Percentiles rank a stretch among this genome's conserved stretches.
phyloP scores from a whole-genome alignment of 1,140 invertebrate genomes.

The Tenebrio molitor region DNA sequence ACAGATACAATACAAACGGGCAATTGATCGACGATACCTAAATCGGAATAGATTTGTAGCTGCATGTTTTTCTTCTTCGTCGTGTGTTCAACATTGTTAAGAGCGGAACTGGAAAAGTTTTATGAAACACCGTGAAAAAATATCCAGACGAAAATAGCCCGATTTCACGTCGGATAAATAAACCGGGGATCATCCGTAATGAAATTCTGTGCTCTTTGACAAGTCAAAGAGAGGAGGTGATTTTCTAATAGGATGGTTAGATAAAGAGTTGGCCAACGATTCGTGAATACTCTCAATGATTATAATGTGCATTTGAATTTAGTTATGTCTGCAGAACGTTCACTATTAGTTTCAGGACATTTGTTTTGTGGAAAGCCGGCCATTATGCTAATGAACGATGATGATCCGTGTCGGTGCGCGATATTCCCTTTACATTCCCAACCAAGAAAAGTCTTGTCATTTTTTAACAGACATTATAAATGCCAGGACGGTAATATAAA shows the following conservation, averaged over 20 bases:
- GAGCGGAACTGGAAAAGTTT: slow-evolving; percentile 23
- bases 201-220: slow-evolving; percentile 28
- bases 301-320: slow-evolving; percentile 47
- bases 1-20: slow-evolving; percentile 30
- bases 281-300: slow-evolving; percentile 41
- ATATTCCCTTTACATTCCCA: slow-evolving; percentile 54
- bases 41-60: slow-evolving; percentile 21
- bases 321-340: slow-evolving; percentile 45
- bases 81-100: slow-evolving; percentile 12
- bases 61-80: slow-evolving; percentile 16
- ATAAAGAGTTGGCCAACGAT: slow-evolving; percentile 41
- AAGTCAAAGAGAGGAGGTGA: slow-evolving; percentile 3
- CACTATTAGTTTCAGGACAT: slow-evolving; percentile 48
- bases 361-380: slow-evolving; percentile 51
- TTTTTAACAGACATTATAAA: slow-evolving; percentile 47
- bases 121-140: slow-evolving; percentile 21
- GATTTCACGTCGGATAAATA: slow-evolving; percentile 17
- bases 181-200: slow-evolving; percentile 20
- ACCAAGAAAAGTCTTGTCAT: slow-evolving; percentile 45
- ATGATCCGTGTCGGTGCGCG: slow-evolving; percentile 56
- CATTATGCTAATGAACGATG: slow-evolving; percentile 58
- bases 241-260: slow-evolving; percentile 15
- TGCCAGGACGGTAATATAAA: slow-evolving; percentile 35
- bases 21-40: slow-evolving; percentile 31
- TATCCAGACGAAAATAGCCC: slow-evolving; percentile 5